Percentiles rank a stretch among this genome's conserved stretches.
phyloP scores from a whole-genome alignment of 2,888 invertebrate genomes.

The Conistra vaccinii region DNA sequence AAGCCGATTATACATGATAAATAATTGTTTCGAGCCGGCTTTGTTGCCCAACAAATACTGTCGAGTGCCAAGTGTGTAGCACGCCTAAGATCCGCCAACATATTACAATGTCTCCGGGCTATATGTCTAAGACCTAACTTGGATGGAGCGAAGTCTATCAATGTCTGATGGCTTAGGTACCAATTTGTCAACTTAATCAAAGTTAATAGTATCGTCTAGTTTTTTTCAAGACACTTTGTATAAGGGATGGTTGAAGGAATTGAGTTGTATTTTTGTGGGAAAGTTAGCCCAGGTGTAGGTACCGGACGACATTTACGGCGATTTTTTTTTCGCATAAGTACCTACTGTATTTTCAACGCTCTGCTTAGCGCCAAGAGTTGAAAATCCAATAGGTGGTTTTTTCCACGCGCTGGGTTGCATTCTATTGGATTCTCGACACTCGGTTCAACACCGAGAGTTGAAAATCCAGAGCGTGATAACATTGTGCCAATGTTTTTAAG shows the following conservation, averaged over 20 bases:
- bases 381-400: no score
- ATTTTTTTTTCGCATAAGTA: no score
- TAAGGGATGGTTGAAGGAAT: neutral
- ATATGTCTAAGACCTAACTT: constrained; percentile 29
- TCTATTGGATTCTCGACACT: no score
- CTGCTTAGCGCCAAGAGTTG: no score
- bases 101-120: constrained; percentile 44
- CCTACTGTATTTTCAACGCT: no score
- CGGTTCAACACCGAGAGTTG: no score
- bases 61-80: neutral
- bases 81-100: constrained; percentile 26
- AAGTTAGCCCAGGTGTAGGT: no score
- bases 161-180: constrained; percentile 27
- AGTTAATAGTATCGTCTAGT: constrained; percentile 4
- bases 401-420: no score
- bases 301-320: no score
- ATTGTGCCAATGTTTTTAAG: no score
- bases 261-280: neutral
- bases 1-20: neutral
- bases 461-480: no score
- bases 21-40: neutral
- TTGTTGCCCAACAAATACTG: neutral
- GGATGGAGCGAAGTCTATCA: constrained; percentile 41
- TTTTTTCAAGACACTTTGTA: neutral
- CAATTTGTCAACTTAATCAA: constrained; percentile 38